A percentile compares a stretch with the other conserved stretches of the same genome.
phyloP scores from a whole-genome alignment of 2,888 invertebrate species.

The Beris morrisii region DNA sequence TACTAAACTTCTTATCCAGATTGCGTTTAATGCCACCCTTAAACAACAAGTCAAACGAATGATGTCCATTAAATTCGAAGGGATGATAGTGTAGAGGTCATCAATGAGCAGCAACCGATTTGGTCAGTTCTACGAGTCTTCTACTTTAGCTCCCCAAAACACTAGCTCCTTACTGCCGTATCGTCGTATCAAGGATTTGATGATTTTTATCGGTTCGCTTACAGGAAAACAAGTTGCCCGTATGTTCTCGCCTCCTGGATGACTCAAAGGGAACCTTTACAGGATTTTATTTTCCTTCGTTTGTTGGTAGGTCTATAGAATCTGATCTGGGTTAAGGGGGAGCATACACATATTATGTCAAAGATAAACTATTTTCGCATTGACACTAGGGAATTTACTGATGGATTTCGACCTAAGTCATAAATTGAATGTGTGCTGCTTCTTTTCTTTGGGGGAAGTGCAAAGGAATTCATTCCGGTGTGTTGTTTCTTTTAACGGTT shows the following conservation, averaged over 20 bases:
- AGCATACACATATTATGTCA: conserved; percentile 38
- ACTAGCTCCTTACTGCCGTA: conserved; percentile 5
- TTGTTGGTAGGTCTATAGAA: neutral
- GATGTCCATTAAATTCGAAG: conserved; percentile 13
- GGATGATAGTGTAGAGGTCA: conserved; percentile 18
- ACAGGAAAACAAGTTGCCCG: conserved; percentile 29
- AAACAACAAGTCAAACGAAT: conserved; percentile 17
- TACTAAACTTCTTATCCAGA: conserved; percentile 25
- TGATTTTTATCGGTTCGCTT: conserved; percentile 23
- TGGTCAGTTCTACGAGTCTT: conserved; percentile 12
- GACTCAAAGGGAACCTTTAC: conserved; percentile 6
- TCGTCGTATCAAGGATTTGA: conserved; percentile 26
- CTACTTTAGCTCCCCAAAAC: conserved; percentile 8
- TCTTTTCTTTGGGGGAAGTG: conserved; percentile 24
- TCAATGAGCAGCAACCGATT: conserved; percentile 19
- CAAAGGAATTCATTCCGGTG: conserved; percentile 24
- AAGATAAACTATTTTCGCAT: conserved; percentile 42
- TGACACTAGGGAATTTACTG: conserved; percentile 32
- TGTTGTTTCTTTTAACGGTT: conserved; percentile 23
- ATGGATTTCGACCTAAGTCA: conserved; percentile 31
- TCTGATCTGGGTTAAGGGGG: conserved; percentile 29
- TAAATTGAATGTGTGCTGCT: conserved; percentile 28
- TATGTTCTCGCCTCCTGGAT: neutral
- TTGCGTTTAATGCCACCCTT: conserved; percentile 18
- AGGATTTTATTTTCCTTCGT: conserved; percentile 6